A percentile compares a stretch with the other conserved stretches of the same genome.
Conservation (phyloP, 2,888 invertebrate species). For the Fragum fragum region DNA sequence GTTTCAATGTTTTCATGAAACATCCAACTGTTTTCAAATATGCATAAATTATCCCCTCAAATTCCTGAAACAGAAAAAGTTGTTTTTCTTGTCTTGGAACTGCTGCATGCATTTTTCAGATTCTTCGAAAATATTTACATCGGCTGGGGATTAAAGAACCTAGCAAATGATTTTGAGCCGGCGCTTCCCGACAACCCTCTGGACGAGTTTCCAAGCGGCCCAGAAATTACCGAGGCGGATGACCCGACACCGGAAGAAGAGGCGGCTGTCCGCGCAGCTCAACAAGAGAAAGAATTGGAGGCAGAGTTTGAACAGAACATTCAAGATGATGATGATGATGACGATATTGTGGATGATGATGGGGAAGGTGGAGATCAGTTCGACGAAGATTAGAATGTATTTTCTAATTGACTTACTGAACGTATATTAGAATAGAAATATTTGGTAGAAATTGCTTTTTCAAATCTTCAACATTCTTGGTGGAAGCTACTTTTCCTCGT, state of each 20-base stretch:
- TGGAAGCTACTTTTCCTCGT: too few relatives aligned
- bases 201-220: conserved; percentile 76
- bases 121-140: conserved; percentile 77
- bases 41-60: too few relatives aligned
- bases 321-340: conserved; percentile 69
- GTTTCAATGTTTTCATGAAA: too few relatives aligned
- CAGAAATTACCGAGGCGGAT: conserved; percentile 77
- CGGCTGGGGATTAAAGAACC: conserved; percentile 75
- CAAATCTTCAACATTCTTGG: too few relatives aligned
- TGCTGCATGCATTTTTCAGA: too few relatives aligned
- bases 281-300: conserved; percentile 70
- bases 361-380: conserved; percentile 48
- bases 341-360: conserved; percentile 52
- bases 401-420: too few relatives aligned
- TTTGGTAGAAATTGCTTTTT: too few relatives aligned
- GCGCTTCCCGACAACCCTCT: conserved; percentile 66
- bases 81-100: too few relatives aligned
- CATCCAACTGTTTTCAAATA: too few relatives aligned
- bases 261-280: conserved; percentile 73
- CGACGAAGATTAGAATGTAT: conserved; percentile 31
- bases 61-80: too few relatives aligned
- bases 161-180: conserved; percentile 71
- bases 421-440: too few relatives aligned
- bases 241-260: conserved; percentile 80
- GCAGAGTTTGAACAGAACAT: conserved; percentile 65